Conservation (phyloP, 2,888 invertebrate genomes). For the Tenthredo distinguenda region DNA sequence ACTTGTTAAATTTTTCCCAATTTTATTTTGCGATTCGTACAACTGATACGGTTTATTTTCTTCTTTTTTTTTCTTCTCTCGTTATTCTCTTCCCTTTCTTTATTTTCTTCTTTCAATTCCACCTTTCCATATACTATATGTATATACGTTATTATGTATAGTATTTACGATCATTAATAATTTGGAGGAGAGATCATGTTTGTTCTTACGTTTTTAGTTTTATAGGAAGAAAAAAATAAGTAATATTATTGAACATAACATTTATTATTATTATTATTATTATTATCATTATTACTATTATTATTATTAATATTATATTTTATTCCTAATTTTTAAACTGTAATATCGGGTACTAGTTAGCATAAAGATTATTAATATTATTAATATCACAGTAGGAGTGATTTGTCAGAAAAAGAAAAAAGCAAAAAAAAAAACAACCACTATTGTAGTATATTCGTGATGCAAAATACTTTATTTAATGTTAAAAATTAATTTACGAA, state of each 20-base stretch:
- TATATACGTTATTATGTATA: background rate
- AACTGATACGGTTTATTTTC: background rate
- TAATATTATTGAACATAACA: background rate
- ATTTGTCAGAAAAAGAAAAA: conserved; percentile 63
- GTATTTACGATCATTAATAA: background rate
- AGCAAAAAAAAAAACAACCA: background rate
- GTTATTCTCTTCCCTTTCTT: background rate
- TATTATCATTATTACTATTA: conserved; percentile 62
- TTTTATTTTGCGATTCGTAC: background rate
- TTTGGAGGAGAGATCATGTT: background rate
- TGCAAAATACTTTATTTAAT: conserved; percentile 66
- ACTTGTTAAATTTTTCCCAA: background rate
- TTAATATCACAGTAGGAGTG: conserved; percentile 58
- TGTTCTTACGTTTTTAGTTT: conserved; percentile 26
- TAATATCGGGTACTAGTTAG: conserved; percentile 74
- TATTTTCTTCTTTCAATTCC: background rate
- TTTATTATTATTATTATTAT: conserved; percentile 64
- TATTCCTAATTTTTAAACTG: conserved; percentile 69
- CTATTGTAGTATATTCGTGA: conserved; percentile 63
- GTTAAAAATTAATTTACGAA: conserved; percentile 57
- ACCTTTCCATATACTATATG: background rate
- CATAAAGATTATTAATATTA: conserved; percentile 45
- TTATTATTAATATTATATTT: conserved; percentile 63
- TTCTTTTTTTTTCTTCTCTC: background rate
- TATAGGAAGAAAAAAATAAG: background rate